Conservation (phyloP, 2,113 vertebrate species). For the Neotragus pygmaeus region DNA sequence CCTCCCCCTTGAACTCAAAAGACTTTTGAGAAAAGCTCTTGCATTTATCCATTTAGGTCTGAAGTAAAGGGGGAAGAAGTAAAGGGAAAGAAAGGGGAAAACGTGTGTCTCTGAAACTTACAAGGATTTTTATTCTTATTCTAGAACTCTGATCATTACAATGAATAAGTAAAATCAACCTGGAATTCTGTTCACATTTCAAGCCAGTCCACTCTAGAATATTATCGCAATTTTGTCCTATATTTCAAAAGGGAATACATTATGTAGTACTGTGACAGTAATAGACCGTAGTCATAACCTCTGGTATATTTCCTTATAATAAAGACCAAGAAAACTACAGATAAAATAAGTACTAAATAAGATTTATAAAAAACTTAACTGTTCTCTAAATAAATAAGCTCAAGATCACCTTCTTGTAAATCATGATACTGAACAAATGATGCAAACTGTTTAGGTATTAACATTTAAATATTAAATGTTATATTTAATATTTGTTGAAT, state of each 20-base stretch:
- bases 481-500: neutral
- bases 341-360: conserved; percentile 13
- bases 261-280: neutral
- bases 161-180: neutral
- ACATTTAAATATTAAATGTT: neutral
- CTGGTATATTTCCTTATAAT: neutral
- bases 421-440: conserved; percentile 4
- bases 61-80: neutral
- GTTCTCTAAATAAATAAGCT: conserved; percentile 40
- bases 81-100: neutral
- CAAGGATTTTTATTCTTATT: neutral
- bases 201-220: neutral
- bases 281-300: neutral
- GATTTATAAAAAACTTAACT: neutral
- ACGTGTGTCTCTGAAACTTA: neutral
- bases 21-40: neutral
- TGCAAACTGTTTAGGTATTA: neutral
- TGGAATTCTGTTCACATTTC: neutral
- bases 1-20: neutral
- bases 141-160: neutral
- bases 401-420: conserved; percentile 5
- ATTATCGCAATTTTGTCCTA: neutral
- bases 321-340: neutral
- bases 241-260: neutral
- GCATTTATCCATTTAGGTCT: neutral